phyloP scores from a whole-genome alignment of 2,113 vertebrate species.

The Redunca redunca region DNA sequence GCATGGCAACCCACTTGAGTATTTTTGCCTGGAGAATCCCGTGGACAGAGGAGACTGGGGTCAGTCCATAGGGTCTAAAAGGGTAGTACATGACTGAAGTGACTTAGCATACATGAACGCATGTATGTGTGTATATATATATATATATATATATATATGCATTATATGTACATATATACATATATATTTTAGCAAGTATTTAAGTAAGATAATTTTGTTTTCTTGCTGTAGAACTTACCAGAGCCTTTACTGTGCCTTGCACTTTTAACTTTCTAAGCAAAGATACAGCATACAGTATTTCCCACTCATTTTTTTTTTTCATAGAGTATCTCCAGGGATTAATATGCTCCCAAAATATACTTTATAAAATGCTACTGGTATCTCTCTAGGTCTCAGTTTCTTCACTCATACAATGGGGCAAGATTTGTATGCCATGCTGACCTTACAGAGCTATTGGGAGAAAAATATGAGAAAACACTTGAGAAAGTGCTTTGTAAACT shows the following conservation, averaged over 20 bases:
- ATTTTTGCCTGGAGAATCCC: background rate
- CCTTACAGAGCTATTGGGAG: background rate
- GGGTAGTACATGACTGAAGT: background rate
- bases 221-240: background rate
- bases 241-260: background rate
- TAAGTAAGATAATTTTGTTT: background rate
- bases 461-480: background rate
- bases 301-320: background rate
- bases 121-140: background rate
- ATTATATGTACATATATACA: background rate
- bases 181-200: background rate
- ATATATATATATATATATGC: fast-evolving
- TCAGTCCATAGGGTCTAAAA: background rate
- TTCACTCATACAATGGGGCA: background rate
- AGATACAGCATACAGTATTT: background rate
- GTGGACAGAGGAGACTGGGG: background rate
- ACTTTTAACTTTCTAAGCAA: background rate
- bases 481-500: slow-evolving; percentile 62
- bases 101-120: background rate
- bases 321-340: background rate
- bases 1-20: fast-evolving
- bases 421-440: fast-evolving
- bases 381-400: background rate
- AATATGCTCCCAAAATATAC: background rate
- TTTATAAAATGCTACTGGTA: background rate